These are phyloP conservation scores for Neodiprion pinetum DNA, from an alignment of 1,140 invertebrate genomes.

Conservation along the genomic window DNA sequence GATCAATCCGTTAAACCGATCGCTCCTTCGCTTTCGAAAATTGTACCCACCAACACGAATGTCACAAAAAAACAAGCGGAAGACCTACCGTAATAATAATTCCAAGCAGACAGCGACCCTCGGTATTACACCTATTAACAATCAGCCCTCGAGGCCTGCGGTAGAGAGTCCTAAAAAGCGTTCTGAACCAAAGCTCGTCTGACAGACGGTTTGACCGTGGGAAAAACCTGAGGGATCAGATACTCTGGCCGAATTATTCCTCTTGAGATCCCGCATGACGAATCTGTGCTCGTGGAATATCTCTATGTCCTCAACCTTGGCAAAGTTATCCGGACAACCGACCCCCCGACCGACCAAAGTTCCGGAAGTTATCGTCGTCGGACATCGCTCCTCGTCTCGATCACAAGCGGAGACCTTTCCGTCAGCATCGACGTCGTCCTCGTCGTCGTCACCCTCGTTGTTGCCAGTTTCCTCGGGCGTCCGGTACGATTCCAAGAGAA, in stretches of 20 bases:
- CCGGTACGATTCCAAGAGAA: not conserved
- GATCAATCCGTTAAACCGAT: too few relatives aligned
- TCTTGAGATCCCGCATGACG: conserved; percentile 2
- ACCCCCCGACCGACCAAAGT: not conserved
- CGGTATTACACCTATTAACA: too few relatives aligned
- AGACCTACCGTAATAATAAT: too few relatives aligned
- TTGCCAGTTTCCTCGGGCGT: not conserved
- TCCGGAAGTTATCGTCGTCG: not conserved
- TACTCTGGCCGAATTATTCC: not conserved
- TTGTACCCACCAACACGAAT: too few relatives aligned
- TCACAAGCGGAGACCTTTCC: not conserved
- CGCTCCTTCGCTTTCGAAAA: too few relatives aligned
- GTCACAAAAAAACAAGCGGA: too few relatives aligned
- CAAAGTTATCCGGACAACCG: not conserved
- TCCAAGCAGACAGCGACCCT: too few relatives aligned
- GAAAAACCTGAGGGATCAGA: not conserved
- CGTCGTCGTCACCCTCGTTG: not conserved
- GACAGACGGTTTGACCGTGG: not conserved
- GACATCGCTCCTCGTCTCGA: not conserved
- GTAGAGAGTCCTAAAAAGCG: not conserved
- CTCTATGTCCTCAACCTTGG: conserved; percentile 7
- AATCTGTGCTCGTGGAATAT: conserved; percentile 11
- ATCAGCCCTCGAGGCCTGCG: too few relatives aligned
- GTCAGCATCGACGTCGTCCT: not conserved
- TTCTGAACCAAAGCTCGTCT: not conserved